Base-by-base conservation (phyloP, 2,113 vertebrate species). In the Gallinago undulata region DNA sequence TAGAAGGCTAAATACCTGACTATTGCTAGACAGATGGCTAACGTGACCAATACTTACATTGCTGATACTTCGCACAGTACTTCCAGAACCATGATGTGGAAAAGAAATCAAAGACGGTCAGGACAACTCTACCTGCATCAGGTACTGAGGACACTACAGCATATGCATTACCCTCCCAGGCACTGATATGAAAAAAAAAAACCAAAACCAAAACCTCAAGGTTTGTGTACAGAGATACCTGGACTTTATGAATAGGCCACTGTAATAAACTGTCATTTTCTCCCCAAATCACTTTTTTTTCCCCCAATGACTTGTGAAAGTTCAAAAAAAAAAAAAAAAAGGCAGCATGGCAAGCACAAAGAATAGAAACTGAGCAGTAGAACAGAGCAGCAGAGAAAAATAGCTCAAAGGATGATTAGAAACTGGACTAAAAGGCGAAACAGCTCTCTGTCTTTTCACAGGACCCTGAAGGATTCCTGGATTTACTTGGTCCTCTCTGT, bases 151-250 rank as follows among this genome's bases (percentile, higher is more conserved):
- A 67, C 23, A 33, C 23, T 27, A 73, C 23, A 30, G 22, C 9
- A 12, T 13, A 37, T 19, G 30, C 33, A 47, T 1, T 1, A 41
- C 6, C 22, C 48, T 31, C 33, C 15, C 1, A 12, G 39, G 70
- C 13, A 60, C 0, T 2, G 5, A 56, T 12, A n/a, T 5, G 4
- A 4, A 35, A 67, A 67, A 47, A 62, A 5, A 19, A 2, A 56
- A 10, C 39, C 39, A 39, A 39, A 39, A 10, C 39, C 39, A 39
- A 39, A 39, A 39, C 10, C 39, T 10, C 4, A 13, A 75, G 3
- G 11, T 80, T 68, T 64, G 7, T 35, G 8, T 48, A 48, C 39
- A 83, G 57, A 67, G 13, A 63, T 7, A 85, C 23, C 13, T 5
- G 2, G 35, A 28, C n/a, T 57, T 81, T 47, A 73, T 7, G 13